These are phyloP conservation scores for Scarus forsteni DNA, from an alignment of 2,797 vertebrate genomes.

Conservation along the genomic window DNA sequence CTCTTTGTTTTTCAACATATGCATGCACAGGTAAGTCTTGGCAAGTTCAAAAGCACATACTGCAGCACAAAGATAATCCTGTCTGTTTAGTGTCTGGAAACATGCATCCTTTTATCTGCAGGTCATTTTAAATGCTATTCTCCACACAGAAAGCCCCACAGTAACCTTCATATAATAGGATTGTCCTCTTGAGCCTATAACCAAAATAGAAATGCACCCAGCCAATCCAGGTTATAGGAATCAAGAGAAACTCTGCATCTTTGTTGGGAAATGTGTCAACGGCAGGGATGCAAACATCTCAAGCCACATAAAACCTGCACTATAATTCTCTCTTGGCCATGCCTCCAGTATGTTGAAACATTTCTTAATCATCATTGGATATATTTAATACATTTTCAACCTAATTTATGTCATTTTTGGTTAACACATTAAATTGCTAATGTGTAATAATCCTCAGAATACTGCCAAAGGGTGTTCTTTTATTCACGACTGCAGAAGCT, in stretches of 20 bases:
- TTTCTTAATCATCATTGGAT: neutral
- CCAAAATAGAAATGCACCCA: constrained; percentile 75
- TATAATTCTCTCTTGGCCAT: neutral
- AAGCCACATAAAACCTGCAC: neutral
- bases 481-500: constrained; percentile 18
- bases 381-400: neutral
- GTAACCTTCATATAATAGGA: constrained; percentile 77
- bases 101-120: constrained; percentile 33
- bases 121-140: constrained; percentile 47
- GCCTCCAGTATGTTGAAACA: neutral
- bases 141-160: constrained; percentile 41
- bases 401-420: constrained; percentile 7
- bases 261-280: constrained; percentile 57
- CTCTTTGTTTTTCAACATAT: too few species aligned
- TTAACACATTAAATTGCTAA: constrained; percentile 1
- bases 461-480: constrained; percentile 6
- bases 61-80: neutral
- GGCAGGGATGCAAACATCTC: neutral
- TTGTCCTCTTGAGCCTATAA: constrained; percentile 80
- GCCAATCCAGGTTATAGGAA: constrained; percentile 73
- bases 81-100: constrained; percentile 14
- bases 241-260: constrained; percentile 60
- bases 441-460: neutral
- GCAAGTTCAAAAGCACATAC: constrained; percentile 1
- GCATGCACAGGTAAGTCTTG: neutral